phyloP scores from a whole-genome alignment of 2,888 invertebrate genomes.

The Sycophila texana region DNA sequence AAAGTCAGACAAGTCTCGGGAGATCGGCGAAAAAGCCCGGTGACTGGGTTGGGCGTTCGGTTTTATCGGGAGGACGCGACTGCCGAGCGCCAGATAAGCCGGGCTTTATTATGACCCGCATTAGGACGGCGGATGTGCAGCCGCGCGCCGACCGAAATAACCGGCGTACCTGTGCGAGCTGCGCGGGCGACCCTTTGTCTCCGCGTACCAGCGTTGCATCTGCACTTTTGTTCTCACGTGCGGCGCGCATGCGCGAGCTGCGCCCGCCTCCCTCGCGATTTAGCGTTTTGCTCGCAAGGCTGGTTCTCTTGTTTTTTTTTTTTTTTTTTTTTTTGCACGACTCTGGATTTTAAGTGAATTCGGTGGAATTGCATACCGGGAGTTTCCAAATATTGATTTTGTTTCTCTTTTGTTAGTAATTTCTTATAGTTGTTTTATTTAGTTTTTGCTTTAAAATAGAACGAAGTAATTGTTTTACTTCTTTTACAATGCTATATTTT shows the following conservation, averaged over 20 bases:
- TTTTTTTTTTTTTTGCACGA: too few relatives aligned
- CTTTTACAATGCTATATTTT: too few relatives aligned
- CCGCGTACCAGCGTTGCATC: not conserved
- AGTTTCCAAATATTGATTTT: too few relatives aligned
- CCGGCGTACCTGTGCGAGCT: not conserved
- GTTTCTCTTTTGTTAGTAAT: too few relatives aligned
- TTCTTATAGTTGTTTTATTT: too few relatives aligned
- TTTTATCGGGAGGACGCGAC: conserved; percentile 43
- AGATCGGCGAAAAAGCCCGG: not conserved
- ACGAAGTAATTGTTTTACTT: too few relatives aligned
- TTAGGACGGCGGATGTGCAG: conserved; percentile 20
- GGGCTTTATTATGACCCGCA: conserved; percentile 33
- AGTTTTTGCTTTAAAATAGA: too few relatives aligned
- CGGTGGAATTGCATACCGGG: too few relatives aligned
- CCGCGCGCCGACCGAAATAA: conserved; percentile 14
- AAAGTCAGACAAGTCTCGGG: not conserved
- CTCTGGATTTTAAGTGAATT: too few relatives aligned
- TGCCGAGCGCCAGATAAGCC: conserved; percentile 47
- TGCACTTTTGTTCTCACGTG: conserved; percentile 33
- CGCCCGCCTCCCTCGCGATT: not conserved
- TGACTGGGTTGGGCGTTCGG: not conserved
- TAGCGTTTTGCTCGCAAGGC: too few relatives aligned
- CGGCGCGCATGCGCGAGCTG: not conserved
- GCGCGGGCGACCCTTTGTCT: conserved; percentile 31
- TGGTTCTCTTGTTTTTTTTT: too few relatives aligned